phyloP scores from a whole-genome alignment of 2,888 invertebrate species.

The Hemistola chrysoprasaria region DNA sequence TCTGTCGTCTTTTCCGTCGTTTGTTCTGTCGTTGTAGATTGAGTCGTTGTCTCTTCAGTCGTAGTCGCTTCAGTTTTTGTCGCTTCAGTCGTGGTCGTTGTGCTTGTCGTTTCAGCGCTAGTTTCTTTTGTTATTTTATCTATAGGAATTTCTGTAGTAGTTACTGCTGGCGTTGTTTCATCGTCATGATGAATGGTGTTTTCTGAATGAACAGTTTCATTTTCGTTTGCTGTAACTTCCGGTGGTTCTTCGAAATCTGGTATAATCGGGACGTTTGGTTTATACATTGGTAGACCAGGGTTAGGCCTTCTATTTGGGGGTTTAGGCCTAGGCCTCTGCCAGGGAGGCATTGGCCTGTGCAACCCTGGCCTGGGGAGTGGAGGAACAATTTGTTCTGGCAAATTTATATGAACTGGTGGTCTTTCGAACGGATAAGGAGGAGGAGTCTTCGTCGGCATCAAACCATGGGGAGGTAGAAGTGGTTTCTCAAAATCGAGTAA shows the following conservation, averaged over 20 bases:
- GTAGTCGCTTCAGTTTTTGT: slow-evolving; percentile 42
- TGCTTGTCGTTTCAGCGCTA: slow-evolving; percentile 41
- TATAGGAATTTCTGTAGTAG: slow-evolving; percentile 52
- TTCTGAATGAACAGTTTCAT: slow-evolving; percentile 62
- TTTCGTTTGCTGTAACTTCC: slow-evolving; percentile 49
- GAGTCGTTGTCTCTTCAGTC: slow-evolving; percentile 35
- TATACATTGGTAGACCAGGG: slow-evolving; percentile 83
- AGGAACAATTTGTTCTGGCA: slow-evolving; percentile 89
- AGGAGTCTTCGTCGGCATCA: slow-evolving; percentile 75
- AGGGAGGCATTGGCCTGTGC: slow-evolving; percentile 84
- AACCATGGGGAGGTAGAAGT: slow-evolving; percentile 68
- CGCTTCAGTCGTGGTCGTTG: slow-evolving; percentile 38
- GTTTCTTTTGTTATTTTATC: slow-evolving; percentile 37
- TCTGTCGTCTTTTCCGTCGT: slow-evolving; percentile 7
- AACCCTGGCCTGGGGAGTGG: slow-evolving; percentile 80
- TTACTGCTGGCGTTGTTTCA: slow-evolving; percentile 41
- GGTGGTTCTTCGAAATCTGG: slow-evolving; percentile 33
- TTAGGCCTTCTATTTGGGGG: slow-evolving; percentile 77
- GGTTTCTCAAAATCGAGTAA: slow-evolving; percentile 85
- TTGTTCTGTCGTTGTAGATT: slow-evolving; percentile 34
- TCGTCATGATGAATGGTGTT: slow-evolving; percentile 60
- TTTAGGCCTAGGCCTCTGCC: slow-evolving; percentile 84
- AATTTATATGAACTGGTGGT: slow-evolving; percentile 85
- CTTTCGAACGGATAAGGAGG: slow-evolving; percentile 91
- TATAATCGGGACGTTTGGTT: slow-evolving; percentile 81